Percentiles rank a stretch among this genome's conserved stretches.
Evolutionary conservation across 2,888 invertebrate species (phyloP).

Genomic region (Cylloceria caligata): DNA sequence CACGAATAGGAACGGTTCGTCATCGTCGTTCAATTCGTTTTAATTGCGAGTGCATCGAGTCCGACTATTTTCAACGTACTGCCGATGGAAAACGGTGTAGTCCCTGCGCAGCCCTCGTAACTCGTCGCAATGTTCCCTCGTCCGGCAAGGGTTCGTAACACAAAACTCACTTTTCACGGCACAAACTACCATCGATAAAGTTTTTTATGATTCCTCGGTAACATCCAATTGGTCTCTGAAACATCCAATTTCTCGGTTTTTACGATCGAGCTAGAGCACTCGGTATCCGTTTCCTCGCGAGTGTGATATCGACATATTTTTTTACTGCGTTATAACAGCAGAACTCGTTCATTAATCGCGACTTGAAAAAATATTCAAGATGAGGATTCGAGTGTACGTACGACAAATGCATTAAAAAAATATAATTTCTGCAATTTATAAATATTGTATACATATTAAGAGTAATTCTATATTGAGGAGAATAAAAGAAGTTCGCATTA

Average conservation of each 20-base stretch:
- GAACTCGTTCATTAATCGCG: background rate
- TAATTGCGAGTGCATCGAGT: conserved; percentile 47
- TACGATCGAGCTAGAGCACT: conserved; percentile 50
- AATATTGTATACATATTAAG: no score
- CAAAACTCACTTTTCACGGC: conserved; percentile 57
- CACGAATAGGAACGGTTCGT: background rate
- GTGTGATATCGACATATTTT: conserved; percentile 26
- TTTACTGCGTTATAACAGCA: conserved; percentile 7
- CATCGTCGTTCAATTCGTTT: conserved; percentile 46
- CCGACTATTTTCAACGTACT: conserved; percentile 1
- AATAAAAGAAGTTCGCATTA: background rate
- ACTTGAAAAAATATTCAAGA: background rate
- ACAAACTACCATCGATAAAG: conserved; percentile 53
- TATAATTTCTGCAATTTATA: no score
- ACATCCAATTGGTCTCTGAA: conserved; percentile 56
- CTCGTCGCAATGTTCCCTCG: conserved; percentile 45
- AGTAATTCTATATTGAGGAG: background rate
- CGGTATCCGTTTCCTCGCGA: background rate
- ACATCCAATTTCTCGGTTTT: conserved; percentile 54
- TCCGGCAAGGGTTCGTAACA: conserved; percentile 19
- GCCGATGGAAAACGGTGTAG: conserved; percentile 31
- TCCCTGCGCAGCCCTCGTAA: conserved; percentile 43
- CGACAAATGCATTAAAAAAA: background rate
- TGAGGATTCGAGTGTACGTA: background rate
- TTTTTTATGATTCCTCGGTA: conserved; percentile 58